These are phyloP conservation scores for Enteromius trimaculatus DNA, from an alignment of 2,797 vertebrate genomes.

Conservation along the genomic window DNA sequence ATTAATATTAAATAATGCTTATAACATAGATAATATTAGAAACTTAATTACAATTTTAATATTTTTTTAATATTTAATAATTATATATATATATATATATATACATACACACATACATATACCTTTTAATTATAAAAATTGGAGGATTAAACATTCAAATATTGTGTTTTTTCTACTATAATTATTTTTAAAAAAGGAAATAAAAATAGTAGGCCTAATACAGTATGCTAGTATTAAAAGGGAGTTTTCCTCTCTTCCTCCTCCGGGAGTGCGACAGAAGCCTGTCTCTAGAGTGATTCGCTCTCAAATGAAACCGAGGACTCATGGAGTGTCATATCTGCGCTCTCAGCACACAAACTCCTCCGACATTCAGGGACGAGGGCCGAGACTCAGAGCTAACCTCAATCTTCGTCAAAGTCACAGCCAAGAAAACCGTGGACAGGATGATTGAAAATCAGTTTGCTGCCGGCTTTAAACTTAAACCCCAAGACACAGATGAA, in stretches of 20 bases:
- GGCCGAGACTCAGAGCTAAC: slow-evolving; percentile 56
- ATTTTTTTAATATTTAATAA: too few species aligned
- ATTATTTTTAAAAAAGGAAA: too few species aligned
- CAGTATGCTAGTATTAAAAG: neutral
- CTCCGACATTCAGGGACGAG: slow-evolving; percentile 64
- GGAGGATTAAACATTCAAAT: too few species aligned
- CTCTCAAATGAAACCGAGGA: neutral
- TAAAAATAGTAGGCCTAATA: too few species aligned
- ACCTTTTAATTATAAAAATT: too few species aligned
- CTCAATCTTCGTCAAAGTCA: slow-evolving; percentile 64
- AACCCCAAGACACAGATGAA: slow-evolving; percentile 28
- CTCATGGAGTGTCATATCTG: slow-evolving; percentile 65
- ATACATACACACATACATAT: too few species aligned
- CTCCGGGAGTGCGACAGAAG: neutral
- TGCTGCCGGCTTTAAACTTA: slow-evolving; percentile 10
- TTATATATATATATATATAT: too few species aligned
- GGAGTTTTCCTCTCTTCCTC: neutral
- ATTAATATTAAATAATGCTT: too few species aligned
- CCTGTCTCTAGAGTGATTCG: neutral
- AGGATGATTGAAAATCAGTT: slow-evolving; percentile 27
- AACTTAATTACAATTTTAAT: too few species aligned
- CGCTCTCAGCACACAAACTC: slow-evolving; percentile 68
- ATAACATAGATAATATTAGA: too few species aligned
- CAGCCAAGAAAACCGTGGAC: slow-evolving; percentile 33
- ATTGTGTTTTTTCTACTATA: too few species aligned